Evolutionary conservation across 92 coral and sea anemone genomes (phyloP).

Genomic region (Siderastrea siderea): DNA sequence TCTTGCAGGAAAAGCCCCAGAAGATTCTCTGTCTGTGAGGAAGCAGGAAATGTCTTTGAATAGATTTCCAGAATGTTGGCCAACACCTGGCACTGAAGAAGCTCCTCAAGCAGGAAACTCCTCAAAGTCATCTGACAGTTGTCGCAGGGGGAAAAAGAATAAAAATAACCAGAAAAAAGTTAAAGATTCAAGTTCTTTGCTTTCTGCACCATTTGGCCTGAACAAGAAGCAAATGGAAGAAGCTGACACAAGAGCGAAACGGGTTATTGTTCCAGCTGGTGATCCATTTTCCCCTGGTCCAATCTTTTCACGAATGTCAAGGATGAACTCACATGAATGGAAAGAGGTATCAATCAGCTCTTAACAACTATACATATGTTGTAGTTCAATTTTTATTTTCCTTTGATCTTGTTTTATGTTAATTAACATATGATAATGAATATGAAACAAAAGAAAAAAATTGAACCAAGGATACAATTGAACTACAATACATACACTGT

Average conservation of each 20-base stretch:
- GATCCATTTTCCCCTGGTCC: conserved; percentile 47
- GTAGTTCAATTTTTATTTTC: too few species aligned
- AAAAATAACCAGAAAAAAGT: background rate
- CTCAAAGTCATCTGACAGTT: background rate
- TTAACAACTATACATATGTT: too few species aligned
- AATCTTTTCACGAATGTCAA: conserved; percentile 35
- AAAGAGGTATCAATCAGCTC: conserved; percentile 22
- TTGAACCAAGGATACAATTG: too few species aligned
- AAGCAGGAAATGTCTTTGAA: background rate
- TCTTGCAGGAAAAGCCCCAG: conserved; percentile 51
- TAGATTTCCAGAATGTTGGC: conserved; percentile 40
- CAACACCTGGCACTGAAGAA: background rate
- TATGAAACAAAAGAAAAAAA: too few species aligned
- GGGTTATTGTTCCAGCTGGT: conserved; percentile 41
- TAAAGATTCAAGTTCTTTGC: conserved; percentile 9
- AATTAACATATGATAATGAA: too few species aligned
- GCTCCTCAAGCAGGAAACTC: background rate
- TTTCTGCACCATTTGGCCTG: conserved; percentile 53
- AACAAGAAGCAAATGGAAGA: conserved; percentile 39
- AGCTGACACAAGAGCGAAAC: conserved; percentile 55
- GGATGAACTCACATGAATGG: conserved; percentile 43
- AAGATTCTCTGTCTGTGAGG: conserved; percentile 20
- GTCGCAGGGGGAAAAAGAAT: background rate
- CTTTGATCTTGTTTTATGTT: too few species aligned
- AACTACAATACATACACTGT: too few species aligned